Percentiles rank a stretch among this genome's conserved stretches.
Conservation (phyloP, 1,140 invertebrate species). For the Aphelenchoides avenae region DNA sequence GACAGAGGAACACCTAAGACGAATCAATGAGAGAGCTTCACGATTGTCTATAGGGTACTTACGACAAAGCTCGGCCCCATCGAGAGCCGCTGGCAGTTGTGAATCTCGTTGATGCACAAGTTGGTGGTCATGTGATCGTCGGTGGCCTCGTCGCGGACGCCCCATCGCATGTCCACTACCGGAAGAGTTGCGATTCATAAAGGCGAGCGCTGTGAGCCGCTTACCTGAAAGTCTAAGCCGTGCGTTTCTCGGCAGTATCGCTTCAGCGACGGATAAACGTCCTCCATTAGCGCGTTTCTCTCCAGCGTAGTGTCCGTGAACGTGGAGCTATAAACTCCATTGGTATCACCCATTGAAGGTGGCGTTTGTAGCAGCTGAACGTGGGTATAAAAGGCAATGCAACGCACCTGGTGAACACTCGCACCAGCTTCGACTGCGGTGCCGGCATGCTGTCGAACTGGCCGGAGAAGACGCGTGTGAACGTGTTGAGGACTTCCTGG, state of each 20-base stretch:
- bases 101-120: conserved; percentile 93
- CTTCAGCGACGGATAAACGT: conserved; percentile 92
- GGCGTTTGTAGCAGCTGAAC: no score
- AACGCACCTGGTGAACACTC: conserved; percentile 98
- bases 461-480: conserved; percentile 84
- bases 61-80: conserved; percentile 97
- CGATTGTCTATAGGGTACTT: no score
- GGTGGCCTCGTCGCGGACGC: conserved; percentile 67
- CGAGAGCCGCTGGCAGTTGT: conserved; percentile 90
- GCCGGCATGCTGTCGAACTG: conserved; percentile 80
- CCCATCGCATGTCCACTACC: conserved; percentile 99
- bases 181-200: conserved; percentile 59
- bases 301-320: conserved; percentile 98
- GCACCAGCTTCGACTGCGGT: conserved; percentile 92
- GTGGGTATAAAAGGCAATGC: no score
- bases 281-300: conserved; percentile 93
- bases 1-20: conserved; percentile 79
- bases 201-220: conserved; percentile 17
- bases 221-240: conserved; percentile 94
- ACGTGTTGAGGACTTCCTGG: conserved; percentile 36
- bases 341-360: no score
- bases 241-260: conserved; percentile 94
- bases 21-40: no score
- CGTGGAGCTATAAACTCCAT: no score
- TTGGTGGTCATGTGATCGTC: conserved; percentile 73